Conservation (phyloP, 2,888 invertebrate species). For the Augochlorella aurata region DNA sequence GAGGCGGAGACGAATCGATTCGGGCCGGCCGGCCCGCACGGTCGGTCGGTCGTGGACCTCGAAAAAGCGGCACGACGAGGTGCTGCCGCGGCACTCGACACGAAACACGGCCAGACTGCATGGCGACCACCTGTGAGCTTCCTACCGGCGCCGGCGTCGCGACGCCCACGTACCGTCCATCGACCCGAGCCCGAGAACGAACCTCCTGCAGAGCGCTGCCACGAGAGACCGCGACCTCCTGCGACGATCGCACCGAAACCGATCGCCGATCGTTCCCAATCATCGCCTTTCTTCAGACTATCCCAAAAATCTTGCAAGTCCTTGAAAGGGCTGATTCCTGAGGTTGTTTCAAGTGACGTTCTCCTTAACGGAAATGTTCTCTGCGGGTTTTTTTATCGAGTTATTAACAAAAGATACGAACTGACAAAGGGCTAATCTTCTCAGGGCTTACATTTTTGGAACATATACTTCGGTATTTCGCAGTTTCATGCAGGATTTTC, state of each 20-base stretch:
- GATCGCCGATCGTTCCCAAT: neutral
- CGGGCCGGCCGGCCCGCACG: conserved; percentile 35
- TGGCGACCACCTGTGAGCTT: conserved; percentile 80
- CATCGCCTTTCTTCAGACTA: neutral
- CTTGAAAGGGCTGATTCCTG: too few relatives aligned
- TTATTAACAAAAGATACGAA: too few relatives aligned
- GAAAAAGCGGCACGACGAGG: conserved; percentile 66
- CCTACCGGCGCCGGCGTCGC: conserved; percentile 77
- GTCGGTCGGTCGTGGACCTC: conserved; percentile 73
- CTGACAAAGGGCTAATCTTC: too few relatives aligned
- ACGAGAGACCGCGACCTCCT: conserved; percentile 28
- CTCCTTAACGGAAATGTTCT: too few relatives aligned
- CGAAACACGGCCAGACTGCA: conserved; percentile 77
- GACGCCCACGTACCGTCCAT: conserved; percentile 70
- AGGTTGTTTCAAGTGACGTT: too few relatives aligned
- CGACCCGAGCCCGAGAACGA: conserved; percentile 51
- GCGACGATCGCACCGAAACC: neutral
- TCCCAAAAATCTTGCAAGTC: too few relatives aligned
- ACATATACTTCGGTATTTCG: too few relatives aligned
- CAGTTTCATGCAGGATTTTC: too few relatives aligned
- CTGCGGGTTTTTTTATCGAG: too few relatives aligned
- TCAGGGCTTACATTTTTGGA: too few relatives aligned
- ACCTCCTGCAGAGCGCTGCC: conserved; percentile 14
- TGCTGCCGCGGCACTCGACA: conserved; percentile 68
- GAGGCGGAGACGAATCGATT: conserved; percentile 62